A percentile compares a stretch with the other conserved stretches of the same genome.
phyloP scores from a whole-genome alignment of 2,888 invertebrate genomes.

The Archips crataeganus region DNA sequence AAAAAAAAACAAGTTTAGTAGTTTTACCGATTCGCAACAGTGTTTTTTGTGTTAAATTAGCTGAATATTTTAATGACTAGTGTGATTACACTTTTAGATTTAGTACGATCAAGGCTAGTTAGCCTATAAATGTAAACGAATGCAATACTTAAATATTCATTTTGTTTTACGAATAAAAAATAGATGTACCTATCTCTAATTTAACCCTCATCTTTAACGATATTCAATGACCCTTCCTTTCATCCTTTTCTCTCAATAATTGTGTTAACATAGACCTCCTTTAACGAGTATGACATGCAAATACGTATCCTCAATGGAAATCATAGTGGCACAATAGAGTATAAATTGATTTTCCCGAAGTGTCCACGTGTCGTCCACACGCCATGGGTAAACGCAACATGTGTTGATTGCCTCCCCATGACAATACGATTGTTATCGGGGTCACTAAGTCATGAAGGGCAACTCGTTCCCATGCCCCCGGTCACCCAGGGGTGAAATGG shows the following conservation, averaged over 20 bases:
- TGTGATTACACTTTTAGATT: neutral
- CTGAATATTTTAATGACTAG: neutral
- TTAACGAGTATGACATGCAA: conserved; percentile 29
- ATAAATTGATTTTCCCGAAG: conserved; percentile 36
- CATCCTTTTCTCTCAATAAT: neutral
- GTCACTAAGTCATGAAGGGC: conserved; percentile 74
- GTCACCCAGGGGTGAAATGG: conserved; percentile 35
- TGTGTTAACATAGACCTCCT: neutral
- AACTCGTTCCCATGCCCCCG: conserved; percentile 41
- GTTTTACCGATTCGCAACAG: neutral
- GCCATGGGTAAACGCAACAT: conserved; percentile 50
- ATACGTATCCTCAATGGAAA: conserved; percentile 29
- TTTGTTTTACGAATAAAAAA: too few species aligned
- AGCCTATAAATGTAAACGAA: neutral
- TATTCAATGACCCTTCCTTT: neutral
- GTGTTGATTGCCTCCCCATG: conserved; percentile 62
- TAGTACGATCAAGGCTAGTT: neutral
- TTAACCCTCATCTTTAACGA: too few species aligned
- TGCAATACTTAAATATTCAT: too few species aligned
- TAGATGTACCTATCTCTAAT: too few species aligned
- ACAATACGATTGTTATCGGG: conserved; percentile 79
- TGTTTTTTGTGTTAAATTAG: neutral
- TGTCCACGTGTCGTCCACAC: conserved; percentile 78
- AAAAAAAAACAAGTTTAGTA: neutral
- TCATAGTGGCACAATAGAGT: conserved; percentile 28